phyloP scores from a whole-genome alignment of 2,113 vertebrate species.

The Dipodomys merriami region DNA sequence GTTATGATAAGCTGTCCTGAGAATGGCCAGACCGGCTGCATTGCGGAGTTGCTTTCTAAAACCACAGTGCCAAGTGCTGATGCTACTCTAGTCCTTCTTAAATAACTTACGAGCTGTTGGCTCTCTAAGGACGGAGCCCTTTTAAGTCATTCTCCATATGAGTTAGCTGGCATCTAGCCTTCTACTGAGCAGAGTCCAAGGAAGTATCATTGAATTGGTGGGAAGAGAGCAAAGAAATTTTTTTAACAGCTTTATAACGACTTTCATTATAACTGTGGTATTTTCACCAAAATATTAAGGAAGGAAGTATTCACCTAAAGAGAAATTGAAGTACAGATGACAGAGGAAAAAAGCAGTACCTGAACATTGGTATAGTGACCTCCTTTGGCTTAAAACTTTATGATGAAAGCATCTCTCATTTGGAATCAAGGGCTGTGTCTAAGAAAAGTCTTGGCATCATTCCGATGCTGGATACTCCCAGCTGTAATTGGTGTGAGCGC shows the following conservation, averaged over 20 bases:
- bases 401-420: not conserved
- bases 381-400: not conserved
- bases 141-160: not conserved
- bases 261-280: not conserved
- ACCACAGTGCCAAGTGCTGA: no score
- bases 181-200: not conserved
- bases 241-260: no score
- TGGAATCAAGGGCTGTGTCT: not conserved
- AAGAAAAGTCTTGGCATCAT: not conserved
- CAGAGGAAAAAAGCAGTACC: not conserved
- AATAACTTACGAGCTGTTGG: accelerated
- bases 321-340: not conserved
- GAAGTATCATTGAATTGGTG: not conserved
- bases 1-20: not conserved
- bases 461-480: not conserved
- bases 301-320: not conserved
- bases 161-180: not conserved
- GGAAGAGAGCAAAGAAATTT: not conserved
- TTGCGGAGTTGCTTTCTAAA: not conserved
- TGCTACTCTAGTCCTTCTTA: not conserved
- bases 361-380: not conserved
- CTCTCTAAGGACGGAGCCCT: not conserved
- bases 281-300: not conserved
- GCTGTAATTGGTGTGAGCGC: accelerated
- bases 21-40: not conserved